phyloP scores from a whole-genome alignment of 2,888 invertebrate genomes.

The Trimorus sp. region DNA sequence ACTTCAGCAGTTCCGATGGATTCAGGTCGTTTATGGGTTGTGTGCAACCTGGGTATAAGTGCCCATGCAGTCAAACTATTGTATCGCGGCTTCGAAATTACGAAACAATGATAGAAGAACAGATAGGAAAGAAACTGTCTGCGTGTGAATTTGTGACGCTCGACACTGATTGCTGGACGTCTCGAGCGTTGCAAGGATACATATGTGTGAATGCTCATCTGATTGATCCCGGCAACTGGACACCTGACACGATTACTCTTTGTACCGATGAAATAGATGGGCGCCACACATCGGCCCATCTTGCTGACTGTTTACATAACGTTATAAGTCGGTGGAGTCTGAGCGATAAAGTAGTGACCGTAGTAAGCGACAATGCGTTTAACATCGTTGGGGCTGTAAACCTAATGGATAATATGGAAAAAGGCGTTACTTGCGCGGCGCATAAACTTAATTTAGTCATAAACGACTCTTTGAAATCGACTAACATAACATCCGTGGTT shows the following conservation, averaged over 20 bases:
- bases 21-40: slow-evolving; percentile 3
- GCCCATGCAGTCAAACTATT: slow-evolving; percentile 8
- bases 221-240: too few species aligned
- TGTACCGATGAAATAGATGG: background rate
- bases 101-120: background rate
- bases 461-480: background rate
- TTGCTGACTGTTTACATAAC: background rate
- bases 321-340: background rate
- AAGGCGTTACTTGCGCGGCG: slow-evolving; percentile 5
- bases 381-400: slow-evolving; percentile 3
- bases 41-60: slow-evolving; percentile 2
- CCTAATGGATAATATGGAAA: background rate
- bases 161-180: slow-evolving; percentile 8
- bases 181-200: slow-evolving; percentile 4
- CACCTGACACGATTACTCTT: too few species aligned
- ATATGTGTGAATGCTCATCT: slow-evolving; percentile 3
- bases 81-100: background rate
- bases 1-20: background rate
- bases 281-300: background rate
- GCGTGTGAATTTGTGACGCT: slow-evolving; percentile 3
- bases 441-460: slow-evolving; percentile 3
- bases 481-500: background rate
- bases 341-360: background rate
- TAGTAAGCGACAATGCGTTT: background rate
- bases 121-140: background rate